Evolutionary conservation across 2,888 invertebrate species (phyloP).

Genomic region (Poecilus cupreus): DNA sequence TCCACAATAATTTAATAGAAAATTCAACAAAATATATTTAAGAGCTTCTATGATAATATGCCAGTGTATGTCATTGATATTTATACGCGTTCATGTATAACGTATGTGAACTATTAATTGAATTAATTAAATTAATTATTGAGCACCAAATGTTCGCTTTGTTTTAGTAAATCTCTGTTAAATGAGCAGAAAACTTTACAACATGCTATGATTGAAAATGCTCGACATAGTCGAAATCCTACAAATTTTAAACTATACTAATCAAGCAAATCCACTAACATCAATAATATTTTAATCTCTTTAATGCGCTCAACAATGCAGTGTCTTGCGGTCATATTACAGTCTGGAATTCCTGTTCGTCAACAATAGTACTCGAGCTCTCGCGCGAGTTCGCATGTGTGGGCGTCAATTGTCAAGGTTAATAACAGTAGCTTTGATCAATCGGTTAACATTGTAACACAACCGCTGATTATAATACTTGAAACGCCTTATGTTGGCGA

Average conservation of each 20-base stretch:
- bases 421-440: constrained; percentile 52
- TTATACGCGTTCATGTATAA: too few relatives aligned
- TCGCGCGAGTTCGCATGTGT: neutral
- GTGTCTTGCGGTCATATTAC: neutral
- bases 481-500: neutral
- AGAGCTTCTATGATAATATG: too few relatives aligned
- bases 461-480: constrained; percentile 43
- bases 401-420: constrained; percentile 52
- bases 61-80: too few relatives aligned
- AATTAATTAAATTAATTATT: too few relatives aligned
- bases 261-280: constrained; percentile 23
- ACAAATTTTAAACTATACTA: constrained; percentile 2
- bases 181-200: too few relatives aligned
- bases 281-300: constrained; percentile 39
- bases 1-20: too few relatives aligned
- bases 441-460: constrained; percentile 30
- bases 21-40: too few relatives aligned
- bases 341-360: neutral
- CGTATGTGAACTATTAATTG: too few relatives aligned
- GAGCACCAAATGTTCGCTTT: too few relatives aligned
- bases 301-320: constrained; percentile 25
- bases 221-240: neutral
- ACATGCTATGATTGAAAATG: too few relatives aligned
- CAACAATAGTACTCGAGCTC: constrained; percentile 15
- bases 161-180: too few relatives aligned